Evolutionary conservation across 2,797 vertebrate genomes (phyloP), one percentile per base, ranked within the genome.

Genomic region (Manis crassicaudata): DNA sequence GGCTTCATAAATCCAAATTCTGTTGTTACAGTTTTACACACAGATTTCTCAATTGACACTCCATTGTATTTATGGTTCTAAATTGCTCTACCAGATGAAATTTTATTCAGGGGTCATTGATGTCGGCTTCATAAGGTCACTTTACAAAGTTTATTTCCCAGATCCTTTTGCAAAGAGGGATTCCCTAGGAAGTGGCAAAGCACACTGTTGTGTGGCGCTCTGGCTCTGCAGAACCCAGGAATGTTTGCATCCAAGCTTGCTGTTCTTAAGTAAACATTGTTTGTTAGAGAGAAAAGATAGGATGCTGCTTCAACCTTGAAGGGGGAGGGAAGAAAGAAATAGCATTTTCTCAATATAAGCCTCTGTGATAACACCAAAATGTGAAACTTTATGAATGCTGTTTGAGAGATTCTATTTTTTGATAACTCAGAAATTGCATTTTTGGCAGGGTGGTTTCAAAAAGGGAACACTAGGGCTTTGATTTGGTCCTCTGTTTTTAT

Each of bases 401-500:
- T 96, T 92, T 77, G 96, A 97, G 96, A 97, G 97, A 98, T 98
- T 97, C 94, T 97, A 95, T 95, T 98, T 98, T 98, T 98, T 98
- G 93, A 98, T 98, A 98, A 97, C 92, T 94, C 95, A 97, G 96
- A 97, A 97, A 98, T 95, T 97, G 92, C 90, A 92, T 94, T 98
- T 98, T 97, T 97, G 95, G 63, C 92, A 97, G 94, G 89, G 88
- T 95, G 40, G 83, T 97, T 98, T 98, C 97, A 96, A 84, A 95
- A 95, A 96, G 94, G 93, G 96, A 98, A 97, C 89, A 88, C 84
- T 68, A 52, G 94, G 58, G n/a, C 96, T 98, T 98, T 98, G 96
- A 97, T 98, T 98, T 98, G 96, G 96, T 97, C 92, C 90, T 96
- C 92, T 94, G 96, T 96, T 98, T 98, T 98, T 98, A 98, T 98